Percentiles rank a stretch among this genome's conserved stretches.
phyloP scores from a whole-genome alignment of 2,797 vertebrate genomes.

The Parambassis ranga region DNA sequence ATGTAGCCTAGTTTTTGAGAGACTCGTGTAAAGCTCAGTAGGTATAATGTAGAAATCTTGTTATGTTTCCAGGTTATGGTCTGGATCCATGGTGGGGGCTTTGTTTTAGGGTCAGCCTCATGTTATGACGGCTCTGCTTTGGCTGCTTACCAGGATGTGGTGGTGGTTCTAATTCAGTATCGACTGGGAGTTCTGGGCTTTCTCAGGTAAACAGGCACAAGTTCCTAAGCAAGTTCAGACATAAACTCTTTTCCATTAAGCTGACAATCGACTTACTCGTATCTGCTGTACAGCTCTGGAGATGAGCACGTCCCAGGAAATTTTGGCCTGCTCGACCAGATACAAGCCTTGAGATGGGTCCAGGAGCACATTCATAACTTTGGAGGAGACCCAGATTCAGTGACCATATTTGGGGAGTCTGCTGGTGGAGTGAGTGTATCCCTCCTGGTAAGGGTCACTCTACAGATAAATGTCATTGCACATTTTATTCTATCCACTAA shows the following conservation, averaged over 20 bases:
- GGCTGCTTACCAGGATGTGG: constrained; percentile 79
- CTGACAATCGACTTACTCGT: no score
- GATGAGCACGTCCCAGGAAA: constrained; percentile 77
- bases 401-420: constrained; percentile 83
- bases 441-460: constrained; percentile 56
- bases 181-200: constrained; percentile 83
- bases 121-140: constrained; percentile 76
- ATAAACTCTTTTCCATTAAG: no score
- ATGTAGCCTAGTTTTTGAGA: no score
- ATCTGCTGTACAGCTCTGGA: constrained; percentile 80
- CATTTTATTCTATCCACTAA: background rate
- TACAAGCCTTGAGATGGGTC: constrained; percentile 78
- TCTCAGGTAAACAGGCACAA: constrained; percentile 76
- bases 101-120: constrained; percentile 64
- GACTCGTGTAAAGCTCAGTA: background rate
- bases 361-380: constrained; percentile 81
- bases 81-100: constrained; percentile 83
- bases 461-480: background rate
- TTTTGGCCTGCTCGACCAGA: constrained; percentile 78
- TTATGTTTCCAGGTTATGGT: constrained; percentile 82
- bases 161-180: constrained; percentile 85
- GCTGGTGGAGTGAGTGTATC: constrained; percentile 81
- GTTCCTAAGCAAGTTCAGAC: background rate
- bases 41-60: background rate
- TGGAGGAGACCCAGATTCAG: constrained; percentile 75